Evolutionary conservation across 2,113 vertebrate species (phyloP).

Genomic region (Toxostoma redivivum): DNA sequence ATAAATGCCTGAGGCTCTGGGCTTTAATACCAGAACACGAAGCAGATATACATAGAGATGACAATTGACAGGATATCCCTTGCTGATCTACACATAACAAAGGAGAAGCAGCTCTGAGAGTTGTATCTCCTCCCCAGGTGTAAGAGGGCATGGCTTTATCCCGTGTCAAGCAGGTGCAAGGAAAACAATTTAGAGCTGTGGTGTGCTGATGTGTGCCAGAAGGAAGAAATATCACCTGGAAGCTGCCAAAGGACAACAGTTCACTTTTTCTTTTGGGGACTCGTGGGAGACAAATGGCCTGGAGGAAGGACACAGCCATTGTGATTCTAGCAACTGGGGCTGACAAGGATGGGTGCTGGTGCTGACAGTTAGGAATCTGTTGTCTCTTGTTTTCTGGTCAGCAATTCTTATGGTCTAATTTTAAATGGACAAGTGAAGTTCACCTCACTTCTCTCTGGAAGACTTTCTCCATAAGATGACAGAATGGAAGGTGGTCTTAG

Average conservation of each 20-base stretch:
- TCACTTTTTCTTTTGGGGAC: background rate
- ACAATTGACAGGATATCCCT: background rate
- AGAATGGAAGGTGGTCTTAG: background rate
- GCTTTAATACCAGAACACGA: constrained; percentile 6
- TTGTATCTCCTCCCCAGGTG: background rate
- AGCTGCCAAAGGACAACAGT: background rate
- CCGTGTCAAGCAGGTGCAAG: background rate
- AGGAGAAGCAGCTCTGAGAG: background rate
- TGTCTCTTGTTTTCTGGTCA: background rate
- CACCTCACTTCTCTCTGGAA: background rate
- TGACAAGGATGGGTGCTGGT: background rate
- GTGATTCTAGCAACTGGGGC: background rate
- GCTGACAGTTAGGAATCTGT: too few relatives aligned
- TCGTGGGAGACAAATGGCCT: background rate
- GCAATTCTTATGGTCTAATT: background rate
- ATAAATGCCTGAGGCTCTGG: background rate
- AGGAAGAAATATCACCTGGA: background rate
- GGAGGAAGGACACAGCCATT: background rate
- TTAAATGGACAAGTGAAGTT: background rate
- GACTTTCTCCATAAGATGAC: background rate
- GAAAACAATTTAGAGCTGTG: background rate
- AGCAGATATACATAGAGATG: background rate
- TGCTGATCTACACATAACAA: background rate
- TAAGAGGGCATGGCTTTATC: background rate
- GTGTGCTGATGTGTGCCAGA: background rate